Conservation (phyloP, 2,113 vertebrate genomes). For the Percopsis transmontana region DNA sequence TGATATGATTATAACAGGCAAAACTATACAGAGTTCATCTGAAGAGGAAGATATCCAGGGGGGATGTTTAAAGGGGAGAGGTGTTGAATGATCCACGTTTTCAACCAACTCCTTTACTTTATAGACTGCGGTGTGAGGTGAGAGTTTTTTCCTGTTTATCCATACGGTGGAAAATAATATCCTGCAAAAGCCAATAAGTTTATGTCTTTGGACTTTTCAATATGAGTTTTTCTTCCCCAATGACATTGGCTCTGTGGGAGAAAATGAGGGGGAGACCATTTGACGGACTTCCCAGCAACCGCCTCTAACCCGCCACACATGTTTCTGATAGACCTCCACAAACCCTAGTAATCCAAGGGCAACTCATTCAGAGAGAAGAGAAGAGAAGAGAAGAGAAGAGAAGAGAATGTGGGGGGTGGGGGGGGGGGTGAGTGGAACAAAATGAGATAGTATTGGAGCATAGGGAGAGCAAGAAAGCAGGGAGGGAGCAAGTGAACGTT, state of each 20-base stretch:
- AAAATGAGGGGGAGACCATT: conserved; percentile 61
- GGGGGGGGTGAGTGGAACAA: conserved; percentile 18
- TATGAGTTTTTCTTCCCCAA: conserved; percentile 58
- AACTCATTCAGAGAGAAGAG: conserved; percentile 67
- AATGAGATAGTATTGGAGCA: conserved; percentile 47
- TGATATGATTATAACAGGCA: conserved; percentile 26
- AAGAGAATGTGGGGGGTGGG: neutral
- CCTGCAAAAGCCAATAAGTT: conserved; percentile 64
- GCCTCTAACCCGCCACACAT: conserved; percentile 80
- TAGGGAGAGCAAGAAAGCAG: conserved; percentile 43
- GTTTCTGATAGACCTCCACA: conserved; percentile 83
- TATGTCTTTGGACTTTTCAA: conserved; percentile 64
- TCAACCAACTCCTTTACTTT: conserved; percentile 60
- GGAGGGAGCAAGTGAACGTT: conserved; percentile 53
- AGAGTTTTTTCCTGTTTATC: conserved; percentile 64
- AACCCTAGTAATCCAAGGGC: conserved; percentile 77
- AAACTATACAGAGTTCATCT: conserved; percentile 19
- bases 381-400: conserved; percentile 20
- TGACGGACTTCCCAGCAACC: conserved; percentile 70
- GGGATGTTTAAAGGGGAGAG: conserved; percentile 51
- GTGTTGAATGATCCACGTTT: conserved; percentile 6
- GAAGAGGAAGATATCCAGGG: conserved; percentile 33
- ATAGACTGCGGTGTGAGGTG: conserved; percentile 48
- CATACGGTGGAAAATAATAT: conserved; percentile 70
- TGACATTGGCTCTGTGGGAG: conserved; percentile 53